A percentile compares a stretch with the other conserved stretches of the same genome.
Conservation (phyloP, 2,797 vertebrate species). For the Cottoperca gobio region DNA sequence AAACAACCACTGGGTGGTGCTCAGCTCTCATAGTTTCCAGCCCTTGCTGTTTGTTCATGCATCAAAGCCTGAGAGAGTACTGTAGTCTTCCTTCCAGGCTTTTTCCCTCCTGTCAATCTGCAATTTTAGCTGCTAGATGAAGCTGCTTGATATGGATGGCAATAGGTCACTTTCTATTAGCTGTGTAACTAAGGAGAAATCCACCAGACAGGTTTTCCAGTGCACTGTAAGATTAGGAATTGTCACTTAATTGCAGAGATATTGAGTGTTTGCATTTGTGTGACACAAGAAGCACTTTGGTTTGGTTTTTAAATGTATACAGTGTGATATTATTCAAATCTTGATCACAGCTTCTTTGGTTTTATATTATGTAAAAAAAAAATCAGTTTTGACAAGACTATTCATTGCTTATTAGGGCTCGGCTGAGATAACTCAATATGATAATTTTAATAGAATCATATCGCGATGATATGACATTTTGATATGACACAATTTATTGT, state of each 20-base stretch:
- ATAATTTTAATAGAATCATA: no score
- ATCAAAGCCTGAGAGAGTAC: conserved; percentile 15
- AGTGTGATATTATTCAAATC: conserved; percentile 1
- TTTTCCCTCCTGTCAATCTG: conserved; percentile 9
- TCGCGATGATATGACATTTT: no score
- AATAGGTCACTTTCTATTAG: conserved; percentile 17
- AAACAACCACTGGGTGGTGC: conserved; percentile 66
- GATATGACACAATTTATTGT: no score
- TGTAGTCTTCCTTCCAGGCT: conserved; percentile 1
- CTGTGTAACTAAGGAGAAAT: conserved; percentile 5
- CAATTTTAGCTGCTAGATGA: conserved; percentile 8
- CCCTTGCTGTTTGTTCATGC: background rate
- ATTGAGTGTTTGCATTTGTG: background rate
- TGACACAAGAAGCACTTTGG: background rate
- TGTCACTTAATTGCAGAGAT: conserved; percentile 1
- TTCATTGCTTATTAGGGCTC: conserved; percentile 2
- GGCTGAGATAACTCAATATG: no score
- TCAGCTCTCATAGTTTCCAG: conserved; percentile 32
- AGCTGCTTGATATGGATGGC: conserved; percentile 2
- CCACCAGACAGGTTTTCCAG: conserved; percentile 7
- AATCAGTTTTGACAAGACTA: background rate
- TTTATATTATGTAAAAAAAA: background rate
- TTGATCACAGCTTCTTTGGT: background rate
- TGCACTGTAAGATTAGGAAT: background rate
- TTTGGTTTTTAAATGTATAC: background rate